These are phyloP conservation scores for Anthoscopus minutus DNA, from an alignment of 2,113 vertebrate genomes.

Conservation along the genomic window DNA sequence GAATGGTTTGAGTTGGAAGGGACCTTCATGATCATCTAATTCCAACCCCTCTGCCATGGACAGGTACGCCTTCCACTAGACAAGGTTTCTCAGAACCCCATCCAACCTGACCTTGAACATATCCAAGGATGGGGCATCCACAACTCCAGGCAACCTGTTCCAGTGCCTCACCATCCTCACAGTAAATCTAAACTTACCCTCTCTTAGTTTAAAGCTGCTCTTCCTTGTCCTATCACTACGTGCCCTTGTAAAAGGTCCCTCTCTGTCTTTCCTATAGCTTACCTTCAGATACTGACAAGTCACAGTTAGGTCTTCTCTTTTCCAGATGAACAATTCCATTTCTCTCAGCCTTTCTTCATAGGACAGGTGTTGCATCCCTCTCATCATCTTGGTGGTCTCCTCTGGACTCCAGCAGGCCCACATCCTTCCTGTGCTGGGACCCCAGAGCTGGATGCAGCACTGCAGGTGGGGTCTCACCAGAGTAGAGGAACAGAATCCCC, in stretches of 20 bases:
- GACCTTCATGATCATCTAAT: neutral
- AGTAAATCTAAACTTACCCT: neutral
- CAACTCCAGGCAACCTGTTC: neutral
- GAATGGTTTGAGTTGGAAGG: neutral
- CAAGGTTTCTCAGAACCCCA: neutral
- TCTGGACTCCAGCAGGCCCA: neutral
- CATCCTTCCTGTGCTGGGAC: neutral
- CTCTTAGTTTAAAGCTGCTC: neutral
- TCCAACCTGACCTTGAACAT: neutral
- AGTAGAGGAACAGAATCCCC: accelerated
- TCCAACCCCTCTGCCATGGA: neutral
- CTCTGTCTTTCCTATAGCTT: neutral
- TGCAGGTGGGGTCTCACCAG: neutral
- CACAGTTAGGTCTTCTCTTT: neutral
- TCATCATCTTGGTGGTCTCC: neutral
- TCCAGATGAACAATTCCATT: neutral
- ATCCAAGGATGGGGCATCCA: neutral
- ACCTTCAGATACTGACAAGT: neutral
- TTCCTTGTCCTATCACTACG: neutral
- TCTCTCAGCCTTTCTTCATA: neutral
- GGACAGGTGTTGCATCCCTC: neutral
- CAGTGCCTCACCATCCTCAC: neutral
- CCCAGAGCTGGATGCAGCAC: neutral
- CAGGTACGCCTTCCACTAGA: neutral
- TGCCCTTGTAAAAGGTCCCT: neutral